Conservation (phyloP, 2,113 vertebrate genomes). For the Cryptotis parvus region DNA sequence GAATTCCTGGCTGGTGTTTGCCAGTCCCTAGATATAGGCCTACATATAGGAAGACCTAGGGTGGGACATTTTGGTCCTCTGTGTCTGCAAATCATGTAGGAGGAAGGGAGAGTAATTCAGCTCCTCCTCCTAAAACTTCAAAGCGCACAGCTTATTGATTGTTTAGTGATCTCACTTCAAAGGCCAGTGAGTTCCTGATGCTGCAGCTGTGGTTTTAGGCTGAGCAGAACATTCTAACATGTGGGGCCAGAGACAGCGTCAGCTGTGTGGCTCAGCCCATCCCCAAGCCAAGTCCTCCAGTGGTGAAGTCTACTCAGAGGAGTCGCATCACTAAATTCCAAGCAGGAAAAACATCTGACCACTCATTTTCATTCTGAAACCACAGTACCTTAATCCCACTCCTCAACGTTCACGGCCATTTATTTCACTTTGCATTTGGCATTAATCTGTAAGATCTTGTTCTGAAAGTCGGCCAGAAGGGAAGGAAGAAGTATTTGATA, state of each 20-base stretch:
- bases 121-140: neutral
- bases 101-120: neutral
- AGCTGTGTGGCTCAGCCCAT: conserved; percentile 21
- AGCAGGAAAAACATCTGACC: conserved; percentile 49
- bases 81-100: neutral
- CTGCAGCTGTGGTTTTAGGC: neutral
- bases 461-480: too few species aligned
- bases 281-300: neutral
- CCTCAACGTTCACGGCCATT: conserved; percentile 29
- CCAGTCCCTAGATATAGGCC: neutral
- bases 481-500: too few species aligned
- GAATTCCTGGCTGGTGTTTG: neutral
- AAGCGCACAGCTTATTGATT: neutral
- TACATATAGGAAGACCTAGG: neutral
- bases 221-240: neutral
- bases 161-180: neutral
- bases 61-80: neutral
- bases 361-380: conserved; percentile 28
- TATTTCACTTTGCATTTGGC: neutral
- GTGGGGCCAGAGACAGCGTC: neutral
- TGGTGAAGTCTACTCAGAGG: neutral
- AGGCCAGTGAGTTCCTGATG: neutral
- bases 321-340: neutral
- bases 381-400: conserved; percentile 21
- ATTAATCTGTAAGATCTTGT: too few species aligned